Conservation (phyloP, 2,797 vertebrate species). For the Notoglanidium macrostoma region DNA sequence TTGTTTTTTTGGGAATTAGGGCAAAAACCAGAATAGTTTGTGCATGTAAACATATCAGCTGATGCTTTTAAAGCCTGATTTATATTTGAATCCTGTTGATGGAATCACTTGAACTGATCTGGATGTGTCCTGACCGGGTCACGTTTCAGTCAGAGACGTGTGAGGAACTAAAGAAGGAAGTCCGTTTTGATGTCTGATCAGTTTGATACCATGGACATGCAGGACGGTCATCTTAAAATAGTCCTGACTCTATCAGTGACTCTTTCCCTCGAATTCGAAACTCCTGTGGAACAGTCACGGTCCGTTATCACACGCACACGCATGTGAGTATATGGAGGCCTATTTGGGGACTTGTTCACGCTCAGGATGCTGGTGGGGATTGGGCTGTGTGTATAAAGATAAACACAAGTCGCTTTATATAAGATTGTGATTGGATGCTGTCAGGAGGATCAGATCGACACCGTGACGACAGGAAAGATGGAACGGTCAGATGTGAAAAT, state of each 20-base stretch:
- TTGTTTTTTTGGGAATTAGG: background rate
- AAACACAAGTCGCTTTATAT: background rate
- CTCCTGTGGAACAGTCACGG: background rate
- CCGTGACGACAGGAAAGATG: background rate
- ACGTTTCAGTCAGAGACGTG: background rate
- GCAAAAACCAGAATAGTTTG: too few relatives aligned
- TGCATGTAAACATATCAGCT: too few relatives aligned
- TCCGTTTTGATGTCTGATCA: background rate
- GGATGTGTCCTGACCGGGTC: background rate
- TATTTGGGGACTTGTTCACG: background rate
- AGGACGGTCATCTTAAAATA: background rate
- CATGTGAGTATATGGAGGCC: too few relatives aligned
- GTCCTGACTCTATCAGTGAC: background rate
- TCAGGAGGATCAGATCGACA: too few relatives aligned
- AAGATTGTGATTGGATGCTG: background rate
- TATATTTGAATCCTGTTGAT: background rate
- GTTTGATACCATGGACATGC: background rate
- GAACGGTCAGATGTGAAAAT: background rate
- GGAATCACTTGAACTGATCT: background rate
- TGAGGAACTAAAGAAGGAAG: background rate
- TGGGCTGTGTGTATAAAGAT: background rate
- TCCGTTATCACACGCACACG: background rate
- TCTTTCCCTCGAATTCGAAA: background rate
- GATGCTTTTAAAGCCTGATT: background rate
- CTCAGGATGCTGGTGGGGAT: background rate